Base-by-base conservation (phyloP, 2,113 vertebrate genomes). In the Aspidoscelis tigris region DNA sequence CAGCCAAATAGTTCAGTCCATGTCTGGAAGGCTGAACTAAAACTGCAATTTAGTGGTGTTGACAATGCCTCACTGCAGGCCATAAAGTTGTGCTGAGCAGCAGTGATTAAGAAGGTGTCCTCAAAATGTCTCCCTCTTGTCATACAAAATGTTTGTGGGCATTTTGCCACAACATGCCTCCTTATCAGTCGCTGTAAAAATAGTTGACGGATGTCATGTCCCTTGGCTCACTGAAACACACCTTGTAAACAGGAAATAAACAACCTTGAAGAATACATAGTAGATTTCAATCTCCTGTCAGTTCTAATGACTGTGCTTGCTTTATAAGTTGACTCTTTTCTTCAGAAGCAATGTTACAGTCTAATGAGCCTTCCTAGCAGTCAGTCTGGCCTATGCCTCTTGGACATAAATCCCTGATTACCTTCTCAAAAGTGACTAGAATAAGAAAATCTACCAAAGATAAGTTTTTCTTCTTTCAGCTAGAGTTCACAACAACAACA, bases 191-290 rank as follows among this genome's bases (percentile, higher is more conserved):
- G 6, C 64, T 70, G 70, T 33, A 69, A 61, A 80, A 83, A 58
- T 33, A 78, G 44, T 39, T 68, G 64, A 78, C 43, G 26, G 26
- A 79, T 68, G 71, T 12, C 72, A 69, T 26, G 12, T 75, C 64
- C 64, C 33, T 82, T 75, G 69, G 50, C 68, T 78, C 33, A 24
- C 47, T 83, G 39, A 68, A 87, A 33, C 70, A 47, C 24, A 61
- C 65, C 70, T 61, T 83, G 39, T 80, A 87, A 83, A 87, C 64
- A 79, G 71, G 71, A 79, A 80, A 74, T 64, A 87, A 83, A 69
- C 70, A 74, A 44, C 18, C 44, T 80, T 66, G 58, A 61, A 74
- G 55, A 83, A 66, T 83, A 74, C 53, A 43, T 39, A 83, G 55
- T 44, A 68, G 76, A 47, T 74, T 73, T 68, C 70, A n/a, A 74